Conservation (phyloP, 2,113 vertebrate genomes). For the Rousettus leschenaultii region DNA sequence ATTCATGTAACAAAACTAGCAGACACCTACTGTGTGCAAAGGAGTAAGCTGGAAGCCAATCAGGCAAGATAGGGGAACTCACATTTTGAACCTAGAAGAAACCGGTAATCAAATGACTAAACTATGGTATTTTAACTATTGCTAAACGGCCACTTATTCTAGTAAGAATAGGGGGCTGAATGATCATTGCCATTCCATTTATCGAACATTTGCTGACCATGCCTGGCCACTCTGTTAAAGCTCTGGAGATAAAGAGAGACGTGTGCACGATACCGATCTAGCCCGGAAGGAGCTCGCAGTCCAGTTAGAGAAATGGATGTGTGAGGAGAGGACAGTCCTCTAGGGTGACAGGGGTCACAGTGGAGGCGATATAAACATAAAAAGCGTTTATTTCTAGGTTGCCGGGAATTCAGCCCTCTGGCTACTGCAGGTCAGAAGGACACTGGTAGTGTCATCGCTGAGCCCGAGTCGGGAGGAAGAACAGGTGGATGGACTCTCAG, state of each 20-base stretch:
- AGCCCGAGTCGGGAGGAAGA: neutral
- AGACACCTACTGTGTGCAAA: neutral
- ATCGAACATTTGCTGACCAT: too few relatives aligned
- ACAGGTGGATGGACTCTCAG: neutral
- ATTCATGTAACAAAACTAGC: neutral
- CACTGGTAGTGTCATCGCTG: neutral
- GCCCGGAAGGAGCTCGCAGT: neutral
- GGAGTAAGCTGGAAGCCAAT: neutral
- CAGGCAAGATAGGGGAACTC: rapidly evolving
- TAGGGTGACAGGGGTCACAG: neutral
- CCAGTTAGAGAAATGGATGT: too few relatives aligned
- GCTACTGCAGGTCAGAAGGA: neutral
- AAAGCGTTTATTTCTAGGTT: neutral
- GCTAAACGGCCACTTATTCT: neutral
- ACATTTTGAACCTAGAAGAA: neutral
- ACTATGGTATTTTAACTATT: neutral
- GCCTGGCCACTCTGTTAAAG: too few relatives aligned
- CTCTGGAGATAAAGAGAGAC: neutral
- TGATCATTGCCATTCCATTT: neutral
- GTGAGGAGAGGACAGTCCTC: neutral
- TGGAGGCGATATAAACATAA: neutral
- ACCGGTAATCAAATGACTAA: too few relatives aligned
- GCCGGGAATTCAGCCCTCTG: neutral
- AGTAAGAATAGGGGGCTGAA: neutral
- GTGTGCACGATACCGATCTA: rapidly evolving